These are phyloP conservation scores for Urocynchramus pylzowi DNA, from an alignment of 2,113 vertebrate species.

Conservation along the genomic window DNA sequence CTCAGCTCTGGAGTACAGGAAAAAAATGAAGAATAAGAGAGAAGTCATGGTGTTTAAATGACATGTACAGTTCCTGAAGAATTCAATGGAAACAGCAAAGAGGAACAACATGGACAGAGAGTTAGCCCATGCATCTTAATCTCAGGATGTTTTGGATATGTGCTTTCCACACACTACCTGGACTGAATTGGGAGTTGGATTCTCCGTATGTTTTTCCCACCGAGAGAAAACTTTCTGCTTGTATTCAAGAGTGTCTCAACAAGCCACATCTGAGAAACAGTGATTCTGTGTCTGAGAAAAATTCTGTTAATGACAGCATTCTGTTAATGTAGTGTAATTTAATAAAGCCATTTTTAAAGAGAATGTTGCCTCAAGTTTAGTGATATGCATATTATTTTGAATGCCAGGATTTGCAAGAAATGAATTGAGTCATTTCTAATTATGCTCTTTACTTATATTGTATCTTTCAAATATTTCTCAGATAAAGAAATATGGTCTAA, in stretches of 20 bases:
- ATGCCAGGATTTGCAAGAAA: not conserved
- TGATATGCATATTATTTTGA: not conserved
- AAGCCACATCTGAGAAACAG: not conserved
- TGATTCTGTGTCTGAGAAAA: not conserved
- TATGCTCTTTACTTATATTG: not conserved
- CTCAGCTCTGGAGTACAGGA: not conserved
- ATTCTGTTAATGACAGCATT: not conserved
- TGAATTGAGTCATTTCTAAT: not conserved
- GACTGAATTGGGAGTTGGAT: not conserved
- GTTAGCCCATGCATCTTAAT: not conserved
- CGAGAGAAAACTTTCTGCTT: not conserved
- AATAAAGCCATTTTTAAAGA: not conserved
- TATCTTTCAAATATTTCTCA: not conserved
- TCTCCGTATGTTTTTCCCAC: not conserved
- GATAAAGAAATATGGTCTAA: not conserved
- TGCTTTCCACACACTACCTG: not conserved
- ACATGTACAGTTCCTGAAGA: not conserved
- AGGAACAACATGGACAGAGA: not conserved
- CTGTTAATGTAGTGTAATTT: not conserved
- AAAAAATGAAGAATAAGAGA: not conserved
- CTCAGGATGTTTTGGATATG: not conserved
- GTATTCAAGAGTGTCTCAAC: not conserved
- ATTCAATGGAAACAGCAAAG: not conserved
- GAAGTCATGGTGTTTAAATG: not conserved
- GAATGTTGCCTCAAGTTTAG: not conserved